These are phyloP conservation scores for Macquaria australasica DNA, from an alignment of 2,113 vertebrate species.

Conservation along the genomic window DNA sequence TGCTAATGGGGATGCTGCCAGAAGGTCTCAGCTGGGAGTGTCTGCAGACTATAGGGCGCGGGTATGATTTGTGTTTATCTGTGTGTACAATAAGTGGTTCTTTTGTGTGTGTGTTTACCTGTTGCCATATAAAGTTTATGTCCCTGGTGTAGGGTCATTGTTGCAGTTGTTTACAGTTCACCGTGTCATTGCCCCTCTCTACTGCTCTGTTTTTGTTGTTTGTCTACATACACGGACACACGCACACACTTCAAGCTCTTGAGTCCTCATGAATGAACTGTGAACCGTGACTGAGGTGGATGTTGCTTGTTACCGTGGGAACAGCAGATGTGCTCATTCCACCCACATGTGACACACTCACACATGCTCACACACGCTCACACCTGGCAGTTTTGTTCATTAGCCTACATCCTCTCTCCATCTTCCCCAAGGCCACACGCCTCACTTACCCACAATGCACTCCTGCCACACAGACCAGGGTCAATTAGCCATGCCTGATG, in stretches of 20 bases:
- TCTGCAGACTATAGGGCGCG: not conserved
- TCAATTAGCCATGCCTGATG: constrained; percentile 78
- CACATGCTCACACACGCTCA: constrained; percentile 7
- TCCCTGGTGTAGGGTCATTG: not conserved
- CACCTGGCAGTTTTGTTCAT: constrained; percentile 77
- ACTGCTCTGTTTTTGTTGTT: constrained; percentile 5
- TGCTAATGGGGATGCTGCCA: constrained; percentile 37
- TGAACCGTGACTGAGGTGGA: constrained; percentile 71
- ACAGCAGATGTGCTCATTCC: constrained; percentile 70
- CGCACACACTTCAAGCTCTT: constrained; percentile 27
- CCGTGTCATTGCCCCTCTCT: not conserved
- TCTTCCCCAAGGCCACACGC: constrained; percentile 73
- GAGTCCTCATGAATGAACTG: constrained; percentile 64
- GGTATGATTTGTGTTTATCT: not conserved
- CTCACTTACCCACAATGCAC: constrained; percentile 84
- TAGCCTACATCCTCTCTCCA: constrained; percentile 69
- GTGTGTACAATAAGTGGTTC: constrained; percentile 2
- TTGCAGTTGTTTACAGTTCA: constrained; percentile 32
- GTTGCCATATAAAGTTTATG: not conserved
- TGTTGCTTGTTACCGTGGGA: constrained; percentile 72
- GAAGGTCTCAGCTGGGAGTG: constrained; percentile 37
- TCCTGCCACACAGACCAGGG: constrained; percentile 66
- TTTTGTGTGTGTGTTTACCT: not conserved
- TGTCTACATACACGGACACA: not conserved
- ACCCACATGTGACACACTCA: constrained; percentile 17